Conservation (phyloP, 2,113 vertebrate genomes). For the Argyrosomus japonicus region DNA sequence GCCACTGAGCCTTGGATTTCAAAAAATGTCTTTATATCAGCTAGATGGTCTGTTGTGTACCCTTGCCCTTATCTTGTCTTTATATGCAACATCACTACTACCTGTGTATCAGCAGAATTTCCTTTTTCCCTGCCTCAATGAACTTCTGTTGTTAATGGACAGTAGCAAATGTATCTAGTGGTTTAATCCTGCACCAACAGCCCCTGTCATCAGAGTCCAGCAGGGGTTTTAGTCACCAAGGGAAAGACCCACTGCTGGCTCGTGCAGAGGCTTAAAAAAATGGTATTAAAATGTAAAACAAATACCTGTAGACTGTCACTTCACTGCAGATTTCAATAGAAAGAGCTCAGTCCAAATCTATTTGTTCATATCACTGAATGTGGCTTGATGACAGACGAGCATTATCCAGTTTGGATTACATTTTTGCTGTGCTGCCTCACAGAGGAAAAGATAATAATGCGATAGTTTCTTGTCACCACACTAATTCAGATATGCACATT, state of each 20-base stretch:
- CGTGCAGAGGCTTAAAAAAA: slow-evolving; percentile 9
- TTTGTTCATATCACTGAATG: slow-evolving; percentile 74
- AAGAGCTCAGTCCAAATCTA: slow-evolving; percentile 71
- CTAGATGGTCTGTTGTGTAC: slow-evolving; percentile 47
- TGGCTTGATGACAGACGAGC: slow-evolving; percentile 52
- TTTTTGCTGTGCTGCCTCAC: slow-evolving; percentile 52
- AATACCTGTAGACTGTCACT: slow-evolving; percentile 42
- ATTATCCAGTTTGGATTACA: slow-evolving; percentile 46
- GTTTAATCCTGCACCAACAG: slow-evolving; percentile 39
- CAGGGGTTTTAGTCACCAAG: background rate
- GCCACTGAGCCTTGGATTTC: slow-evolving; percentile 62
- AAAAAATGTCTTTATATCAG: slow-evolving; percentile 25
- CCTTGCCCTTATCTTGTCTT: slow-evolving; percentile 50
- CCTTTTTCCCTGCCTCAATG: slow-evolving; percentile 26
- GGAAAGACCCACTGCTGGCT: slow-evolving; percentile 25
- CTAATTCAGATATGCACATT: slow-evolving; percentile 83
- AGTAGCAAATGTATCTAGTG: slow-evolving; percentile 31
- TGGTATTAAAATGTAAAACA: slow-evolving; percentile 20
- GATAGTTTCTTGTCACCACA: slow-evolving; percentile 67
- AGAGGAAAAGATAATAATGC: slow-evolving; percentile 5
- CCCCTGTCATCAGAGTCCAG: slow-evolving; percentile 13
- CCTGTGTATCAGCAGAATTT: slow-evolving; percentile 56
- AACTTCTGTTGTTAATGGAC: slow-evolving; percentile 39
- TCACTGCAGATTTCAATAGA: slow-evolving; percentile 47
- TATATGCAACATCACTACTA: slow-evolving; percentile 66